Evolutionary conservation across 2,113 vertebrate genomes (phyloP), one percentile per base, ranked within the genome.

Genomic region (Argyrosomus japonicus): DNA sequence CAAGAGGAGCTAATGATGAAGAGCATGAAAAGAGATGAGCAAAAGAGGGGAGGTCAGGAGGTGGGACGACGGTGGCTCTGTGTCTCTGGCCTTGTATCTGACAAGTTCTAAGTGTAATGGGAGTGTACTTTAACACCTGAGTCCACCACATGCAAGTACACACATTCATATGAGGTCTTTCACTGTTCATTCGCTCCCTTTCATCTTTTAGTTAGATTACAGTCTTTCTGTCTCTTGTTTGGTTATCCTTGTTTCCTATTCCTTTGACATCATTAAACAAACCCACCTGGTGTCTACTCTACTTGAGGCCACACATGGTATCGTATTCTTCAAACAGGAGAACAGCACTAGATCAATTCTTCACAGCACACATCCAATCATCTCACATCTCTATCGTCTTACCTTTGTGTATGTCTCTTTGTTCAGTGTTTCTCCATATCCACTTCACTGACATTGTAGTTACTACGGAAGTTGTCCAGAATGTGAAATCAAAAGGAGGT

Each of bases 61-160:
- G 87, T 86, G 78, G 76, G 72, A 79, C 65, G 84, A 87, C n/a
- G 65, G 79, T 79, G 71, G 68, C 65, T 64, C 43, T 71, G 82
- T 63, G 65, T 77, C 76, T 79, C 51, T 1, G n/a, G 72, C n/a
- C 61, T 80, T 23, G 40, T 89, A 93, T 92, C 91, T 95, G 93
- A 96, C 95, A 74, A 94, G 92, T 95, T 91, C 45, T 62, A 69
- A 87, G 67, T 83, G 95, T 95, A 97, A 97, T 93, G 94, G 93
- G 82, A 95, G 90, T 81, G 93, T 94, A 92, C 96, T 96, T 93
- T 93, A 95, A 95, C 97, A 98, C 96, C 97, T 98, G 97, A 96
- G 97, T 94, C 96, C 89, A 79, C 51, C 81, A 73, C 70, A 75
- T 23, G 57, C 75, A 69, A 40, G 70, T 58, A 60, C 60, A 54